Evolutionary conservation across 2,797 vertebrate species (phyloP), one percentile per base, ranked within the genome.

Genomic region (Setipinna tenuifilis): DNA sequence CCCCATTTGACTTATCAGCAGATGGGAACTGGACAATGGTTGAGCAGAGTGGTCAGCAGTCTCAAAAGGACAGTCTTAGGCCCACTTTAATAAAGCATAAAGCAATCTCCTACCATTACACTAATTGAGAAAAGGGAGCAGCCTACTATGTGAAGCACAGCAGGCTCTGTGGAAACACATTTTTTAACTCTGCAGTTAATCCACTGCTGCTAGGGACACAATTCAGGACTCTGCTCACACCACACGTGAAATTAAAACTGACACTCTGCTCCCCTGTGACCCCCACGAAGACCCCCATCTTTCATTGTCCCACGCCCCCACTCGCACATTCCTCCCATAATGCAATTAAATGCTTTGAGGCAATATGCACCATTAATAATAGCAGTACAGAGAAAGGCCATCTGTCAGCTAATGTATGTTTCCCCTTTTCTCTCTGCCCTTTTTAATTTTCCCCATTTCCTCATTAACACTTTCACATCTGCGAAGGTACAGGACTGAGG

Each of bases 341-440:
- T 78, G 71, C 35, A 78, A 41, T 78, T 19, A 9, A 78, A 78
- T 41, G 16, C 31, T 78, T 78, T 44, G 16, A n/a, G 5, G 31
- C 16, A 21, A 41, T 21, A 44, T 78, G 71, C 17, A 7, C 41
- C 71, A 19, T 78, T 78, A 78, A 78, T 78, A 78, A 78, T 78
- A 44, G 2, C 44, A 44, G 6, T 35, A 6, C 14, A 71, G 28
- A 12, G 65, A 44, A 17, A 78, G 35, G 35, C 71, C 71, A 78
- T 78, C 71, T 78, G 71, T 78, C 35, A 78, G 14, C 71, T 78
- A 78, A 78, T 78, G 19, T 44, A 44, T 78, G 19, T 41, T 78
- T 78, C 16, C 12, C 28, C 19, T 35, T 35, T 75, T 35, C 28
- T 75, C 31, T 44, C 5, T 19, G 17, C 17, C 35, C 71, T 44